Evolutionary conservation across 2,888 invertebrate species (phyloP).

Genomic region (Oeneis ivallda): DNA sequence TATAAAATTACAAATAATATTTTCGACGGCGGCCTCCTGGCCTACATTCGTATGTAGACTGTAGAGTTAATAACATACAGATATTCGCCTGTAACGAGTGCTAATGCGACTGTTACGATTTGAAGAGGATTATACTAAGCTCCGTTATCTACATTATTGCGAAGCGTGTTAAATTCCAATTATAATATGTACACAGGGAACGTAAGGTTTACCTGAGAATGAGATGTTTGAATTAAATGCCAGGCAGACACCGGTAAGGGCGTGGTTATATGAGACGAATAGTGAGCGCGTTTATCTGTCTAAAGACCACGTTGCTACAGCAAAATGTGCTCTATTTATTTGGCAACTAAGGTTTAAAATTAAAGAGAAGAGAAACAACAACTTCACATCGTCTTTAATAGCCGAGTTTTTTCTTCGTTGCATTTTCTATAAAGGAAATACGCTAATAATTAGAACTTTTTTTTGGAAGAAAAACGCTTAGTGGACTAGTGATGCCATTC

Average conservation of each 20-base stretch:
- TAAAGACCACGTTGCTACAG: too few species aligned
- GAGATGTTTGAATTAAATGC: not conserved
- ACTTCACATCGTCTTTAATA: too few species aligned
- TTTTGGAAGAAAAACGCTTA: too few species aligned
- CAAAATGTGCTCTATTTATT: too few species aligned
- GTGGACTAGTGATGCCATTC: too few species aligned
- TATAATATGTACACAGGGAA: not conserved
- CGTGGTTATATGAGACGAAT: too few species aligned
- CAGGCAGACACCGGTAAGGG: not conserved
- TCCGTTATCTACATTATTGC: constrained; percentile 3
- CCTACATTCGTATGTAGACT: constrained; percentile 13
- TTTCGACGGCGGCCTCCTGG: not conserved
- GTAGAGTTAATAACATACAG: constrained; percentile 20
- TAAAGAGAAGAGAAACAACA: too few species aligned
- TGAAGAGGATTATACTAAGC: not conserved
- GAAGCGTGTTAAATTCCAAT: constrained; percentile 5
- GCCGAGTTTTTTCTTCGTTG: too few species aligned
- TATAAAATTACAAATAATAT: not conserved
- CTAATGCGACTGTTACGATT: constrained; percentile 17
- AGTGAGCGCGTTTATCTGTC: too few species aligned
- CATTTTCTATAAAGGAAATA: too few species aligned
- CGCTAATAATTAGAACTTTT: too few species aligned
- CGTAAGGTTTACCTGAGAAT: not conserved
- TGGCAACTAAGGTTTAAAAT: too few species aligned
- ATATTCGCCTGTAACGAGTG: constrained; percentile 13